phyloP scores from a whole-genome alignment of 2,797 vertebrate species.

The Scleropages formosus region DNA sequence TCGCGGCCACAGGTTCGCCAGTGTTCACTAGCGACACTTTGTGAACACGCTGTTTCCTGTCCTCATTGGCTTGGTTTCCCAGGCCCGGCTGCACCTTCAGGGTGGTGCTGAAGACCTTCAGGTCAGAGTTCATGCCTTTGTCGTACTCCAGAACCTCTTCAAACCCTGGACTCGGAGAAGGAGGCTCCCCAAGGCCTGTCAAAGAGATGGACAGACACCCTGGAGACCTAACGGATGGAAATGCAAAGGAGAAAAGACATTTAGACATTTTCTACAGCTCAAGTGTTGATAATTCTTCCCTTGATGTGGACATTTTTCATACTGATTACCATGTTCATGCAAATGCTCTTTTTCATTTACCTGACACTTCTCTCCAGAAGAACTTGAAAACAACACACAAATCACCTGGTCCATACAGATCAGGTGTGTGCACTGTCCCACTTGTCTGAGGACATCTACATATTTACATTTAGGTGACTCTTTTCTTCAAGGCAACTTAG shows the following conservation, averaged over 20 bases:
- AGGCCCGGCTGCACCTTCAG: constrained; percentile 54
- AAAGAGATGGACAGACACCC: constrained; percentile 19
- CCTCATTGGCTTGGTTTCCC: constrained; percentile 33
- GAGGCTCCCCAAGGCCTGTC: constrained; percentile 31
- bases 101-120: constrained; percentile 59
- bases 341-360: too few relatives aligned
- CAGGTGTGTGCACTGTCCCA: too few relatives aligned
- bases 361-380: too few relatives aligned
- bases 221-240: constrained; percentile 40
- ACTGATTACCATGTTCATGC: too few relatives aligned
- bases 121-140: constrained; percentile 54
- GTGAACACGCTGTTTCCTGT: constrained; percentile 57
- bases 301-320: background rate
- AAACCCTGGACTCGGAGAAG: constrained; percentile 21
- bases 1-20: constrained; percentile 21
- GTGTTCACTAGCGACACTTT: constrained; percentile 70
- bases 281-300: too few relatives aligned
- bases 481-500: too few relatives aligned
- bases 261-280: background rate
- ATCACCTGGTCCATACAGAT: too few relatives aligned
- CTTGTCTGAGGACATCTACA: too few relatives aligned
- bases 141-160: constrained; percentile 28
- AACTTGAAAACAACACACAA: too few relatives aligned
- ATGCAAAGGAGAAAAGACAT: background rate
- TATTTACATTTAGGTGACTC: too few relatives aligned